These are phyloP conservation scores for Phorcus lineatus DNA, from an alignment of 2,888 invertebrate species.

Conservation along the genomic window DNA sequence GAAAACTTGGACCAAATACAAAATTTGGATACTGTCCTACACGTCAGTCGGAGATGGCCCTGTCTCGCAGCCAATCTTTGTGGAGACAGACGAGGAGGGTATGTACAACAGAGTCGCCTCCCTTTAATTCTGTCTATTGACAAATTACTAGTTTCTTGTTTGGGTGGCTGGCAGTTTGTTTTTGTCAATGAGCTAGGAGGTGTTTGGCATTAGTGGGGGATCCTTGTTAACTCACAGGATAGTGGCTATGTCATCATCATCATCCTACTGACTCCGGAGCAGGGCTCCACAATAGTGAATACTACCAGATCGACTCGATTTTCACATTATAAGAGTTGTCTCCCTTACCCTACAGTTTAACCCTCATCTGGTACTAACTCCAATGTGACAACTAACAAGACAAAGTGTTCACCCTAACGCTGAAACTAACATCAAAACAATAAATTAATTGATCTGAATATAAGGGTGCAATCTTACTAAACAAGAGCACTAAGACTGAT, in stretches of 20 bases:
- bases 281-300: no score
- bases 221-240: background rate
- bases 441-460: no score
- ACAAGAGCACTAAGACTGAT: no score
- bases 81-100: constrained; percentile 99
- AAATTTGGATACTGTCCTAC: constrained; percentile 96
- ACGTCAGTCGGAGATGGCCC: constrained; percentile 96
- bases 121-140: background rate
- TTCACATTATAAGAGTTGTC: no score
- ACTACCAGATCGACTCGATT: no score
- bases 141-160: constrained; percentile 7
- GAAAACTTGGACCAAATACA: constrained; percentile 95
- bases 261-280: background rate
- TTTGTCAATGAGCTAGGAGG: constrained; percentile 9
- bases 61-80: constrained; percentile 91
- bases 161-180: constrained; percentile 24
- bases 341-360: no score
- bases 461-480: no score
- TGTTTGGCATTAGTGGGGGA: constrained; percentile 10
- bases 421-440: no score
- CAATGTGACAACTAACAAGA: no score
- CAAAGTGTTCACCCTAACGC: no score
- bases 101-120: constrained; percentile 78
- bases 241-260: background rate
- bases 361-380: no score